A percentile compares a stretch with the other conserved stretches of the same genome.
Evolutionary conservation across 92 coral and sea anemone genomes (phyloP).

Genomic region (Umimayanthus chanpuru): DNA sequence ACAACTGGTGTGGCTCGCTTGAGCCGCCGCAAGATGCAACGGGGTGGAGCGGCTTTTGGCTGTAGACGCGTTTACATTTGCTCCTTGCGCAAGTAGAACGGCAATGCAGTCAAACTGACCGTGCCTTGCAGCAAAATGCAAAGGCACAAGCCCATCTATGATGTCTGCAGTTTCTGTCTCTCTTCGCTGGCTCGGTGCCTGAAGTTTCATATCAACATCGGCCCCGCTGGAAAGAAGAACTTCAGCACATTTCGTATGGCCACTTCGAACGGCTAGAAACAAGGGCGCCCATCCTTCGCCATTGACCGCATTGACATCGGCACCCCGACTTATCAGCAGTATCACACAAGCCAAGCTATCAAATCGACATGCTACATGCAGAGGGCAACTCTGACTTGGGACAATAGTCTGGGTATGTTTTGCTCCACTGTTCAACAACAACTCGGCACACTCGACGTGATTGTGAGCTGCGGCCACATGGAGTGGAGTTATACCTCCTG

Average conservation of each 20-base stretch:
- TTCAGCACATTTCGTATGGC: constrained; percentile 57
- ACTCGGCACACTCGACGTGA: constrained; percentile 73
- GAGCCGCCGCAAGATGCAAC: constrained; percentile 53
- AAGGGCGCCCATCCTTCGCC: constrained; percentile 74
- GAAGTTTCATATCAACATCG: constrained; percentile 46
- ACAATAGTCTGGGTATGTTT: constrained; percentile 56
- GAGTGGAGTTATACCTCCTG: constrained; percentile 67
- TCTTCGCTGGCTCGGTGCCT: constrained; percentile 32
- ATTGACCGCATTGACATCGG: constrained; percentile 65
- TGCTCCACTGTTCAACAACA: constrained; percentile 62
- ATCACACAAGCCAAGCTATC: constrained; percentile 71
- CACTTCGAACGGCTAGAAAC: constrained; percentile 68
- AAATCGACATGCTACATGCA: constrained; percentile 69
- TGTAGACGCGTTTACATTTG: constrained; percentile 47
- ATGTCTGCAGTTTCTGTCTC: constrained; percentile 42
- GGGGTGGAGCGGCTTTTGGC: constrained; percentile 50
- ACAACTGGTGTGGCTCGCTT: constrained; percentile 50
- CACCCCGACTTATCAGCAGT: constrained; percentile 57
- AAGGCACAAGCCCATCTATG: constrained; percentile 58
- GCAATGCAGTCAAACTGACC: constrained; percentile 65
- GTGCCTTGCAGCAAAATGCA: constrained; percentile 71
- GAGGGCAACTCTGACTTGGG: constrained; percentile 54
- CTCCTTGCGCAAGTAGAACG: constrained; percentile 55
- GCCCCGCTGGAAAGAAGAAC: constrained; percentile 58
- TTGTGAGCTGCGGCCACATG: constrained; percentile 73